Evolutionary conservation across 1,140 invertebrate species (phyloP).

Genomic region (Sesamia nonagrioides): DNA sequence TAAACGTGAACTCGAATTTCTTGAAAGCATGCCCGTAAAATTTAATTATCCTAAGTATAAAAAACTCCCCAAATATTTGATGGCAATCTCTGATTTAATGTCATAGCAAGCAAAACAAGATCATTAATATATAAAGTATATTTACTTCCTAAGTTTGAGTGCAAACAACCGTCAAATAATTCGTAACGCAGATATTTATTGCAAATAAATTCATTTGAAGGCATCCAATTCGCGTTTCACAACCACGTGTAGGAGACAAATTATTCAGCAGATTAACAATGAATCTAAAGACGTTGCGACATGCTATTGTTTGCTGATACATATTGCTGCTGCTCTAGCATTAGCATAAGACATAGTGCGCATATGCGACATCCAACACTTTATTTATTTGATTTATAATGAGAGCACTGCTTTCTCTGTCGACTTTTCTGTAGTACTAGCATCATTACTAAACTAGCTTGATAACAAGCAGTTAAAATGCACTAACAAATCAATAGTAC

Average conservation of each 20-base stretch:
- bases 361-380: constrained; percentile 5
- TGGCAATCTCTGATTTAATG: background rate
- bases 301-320: constrained; percentile 65
- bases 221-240: constrained; percentile 52
- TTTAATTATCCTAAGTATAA: background rate
- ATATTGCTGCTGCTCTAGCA: constrained; percentile 49
- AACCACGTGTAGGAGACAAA: constrained; percentile 72
- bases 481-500: background rate
- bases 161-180: constrained; percentile 10
- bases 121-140: constrained; percentile 28
- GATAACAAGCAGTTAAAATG: background rate
- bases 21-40: background rate
- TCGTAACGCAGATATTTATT: constrained; percentile 15
- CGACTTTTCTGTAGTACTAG: background rate
- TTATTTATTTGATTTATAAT: constrained; percentile 30
- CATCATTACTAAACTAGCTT: background rate
- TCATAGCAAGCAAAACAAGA: background rate
- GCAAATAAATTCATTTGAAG: constrained; percentile 26
- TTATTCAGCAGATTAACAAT: constrained; percentile 72
- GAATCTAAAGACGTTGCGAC: constrained; percentile 65
- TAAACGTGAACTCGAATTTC: background rate
- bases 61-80: constrained; percentile 3
- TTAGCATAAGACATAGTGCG: constrained; percentile 50
- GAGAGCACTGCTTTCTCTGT: constrained; percentile 1
- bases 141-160: constrained; percentile 31